Percentiles rank a stretch among this genome's conserved stretches.
These are phyloP conservation scores for Ridgeia piscesae DNA, from an alignment of 1,140 invertebrate genomes.

Conservation along the genomic window DNA sequence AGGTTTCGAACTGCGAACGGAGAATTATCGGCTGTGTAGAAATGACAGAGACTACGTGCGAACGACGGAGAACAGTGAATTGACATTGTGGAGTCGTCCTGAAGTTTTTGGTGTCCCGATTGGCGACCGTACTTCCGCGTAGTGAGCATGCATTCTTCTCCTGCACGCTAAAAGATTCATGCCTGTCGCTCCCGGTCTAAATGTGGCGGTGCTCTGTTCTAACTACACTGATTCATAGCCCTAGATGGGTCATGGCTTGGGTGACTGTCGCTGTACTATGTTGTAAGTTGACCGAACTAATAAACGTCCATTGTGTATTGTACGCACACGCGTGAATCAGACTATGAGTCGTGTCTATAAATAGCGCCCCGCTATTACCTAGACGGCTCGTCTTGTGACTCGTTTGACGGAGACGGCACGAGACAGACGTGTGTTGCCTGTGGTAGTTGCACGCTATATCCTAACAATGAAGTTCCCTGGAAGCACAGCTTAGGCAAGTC, in stretches of 20 bases:
- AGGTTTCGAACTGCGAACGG: too few species aligned
- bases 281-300: neutral
- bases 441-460: neutral
- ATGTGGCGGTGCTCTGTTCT: neutral
- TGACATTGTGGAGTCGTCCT: too few species aligned
- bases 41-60: too few species aligned
- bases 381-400: neutral
- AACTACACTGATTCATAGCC: neutral
- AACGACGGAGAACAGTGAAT: too few species aligned
- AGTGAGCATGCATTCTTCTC: too few species aligned
- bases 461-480: constrained; percentile 20
- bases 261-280: neutral
- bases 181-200: neutral
- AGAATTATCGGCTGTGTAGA: too few species aligned
- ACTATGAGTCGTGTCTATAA: neutral
- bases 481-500: constrained; percentile 37
- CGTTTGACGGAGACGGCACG: neutral
- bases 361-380: neutral
- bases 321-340: neutral
- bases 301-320: neutral
- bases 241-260: neutral
- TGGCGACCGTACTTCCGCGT: too few species aligned
- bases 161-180: too few species aligned
- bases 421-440: neutral
- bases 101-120: too few species aligned